phyloP scores from a whole-genome alignment of 2,888 invertebrate genomes.

The Diploptera punctata region DNA sequence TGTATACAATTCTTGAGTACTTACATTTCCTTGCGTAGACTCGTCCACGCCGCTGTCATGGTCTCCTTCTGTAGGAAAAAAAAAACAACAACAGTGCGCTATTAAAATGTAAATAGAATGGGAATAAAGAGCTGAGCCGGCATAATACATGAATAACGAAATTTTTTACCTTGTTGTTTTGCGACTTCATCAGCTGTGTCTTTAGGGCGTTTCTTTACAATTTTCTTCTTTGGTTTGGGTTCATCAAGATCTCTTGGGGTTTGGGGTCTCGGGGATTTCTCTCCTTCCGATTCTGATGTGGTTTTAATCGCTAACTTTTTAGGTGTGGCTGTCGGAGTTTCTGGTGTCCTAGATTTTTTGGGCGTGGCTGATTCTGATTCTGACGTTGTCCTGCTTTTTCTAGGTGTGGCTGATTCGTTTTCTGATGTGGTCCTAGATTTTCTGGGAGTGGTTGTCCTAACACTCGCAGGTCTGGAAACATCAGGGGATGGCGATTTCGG shows the following conservation, averaged over 20 bases:
- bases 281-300: conserved; percentile 23
- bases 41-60: conserved; percentile 85
- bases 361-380: background rate
- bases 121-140: background rate
- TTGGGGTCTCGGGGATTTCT: conserved; percentile 21
- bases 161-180: conserved; percentile 2
- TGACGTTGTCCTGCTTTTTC: background rate
- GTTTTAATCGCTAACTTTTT: background rate
- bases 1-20: too few species aligned
- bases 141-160: background rate
- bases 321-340: background rate
- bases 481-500: background rate
- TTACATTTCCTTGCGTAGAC: conserved; percentile 80
- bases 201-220: background rate
- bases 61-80: conserved; percentile 80
- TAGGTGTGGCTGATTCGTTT: background rate
- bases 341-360: background rate
- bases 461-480: background rate
- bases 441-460: background rate
- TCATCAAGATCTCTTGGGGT: conserved; percentile 13
- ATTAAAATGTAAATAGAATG: too few species aligned
- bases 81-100: too few species aligned
- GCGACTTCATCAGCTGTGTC: background rate
- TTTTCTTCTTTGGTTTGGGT: background rate
- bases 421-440: background rate